These are phyloP conservation scores for Heliconius hermathena DNA, from an alignment of 1,140 invertebrate species.

Conservation along the genomic window DNA sequence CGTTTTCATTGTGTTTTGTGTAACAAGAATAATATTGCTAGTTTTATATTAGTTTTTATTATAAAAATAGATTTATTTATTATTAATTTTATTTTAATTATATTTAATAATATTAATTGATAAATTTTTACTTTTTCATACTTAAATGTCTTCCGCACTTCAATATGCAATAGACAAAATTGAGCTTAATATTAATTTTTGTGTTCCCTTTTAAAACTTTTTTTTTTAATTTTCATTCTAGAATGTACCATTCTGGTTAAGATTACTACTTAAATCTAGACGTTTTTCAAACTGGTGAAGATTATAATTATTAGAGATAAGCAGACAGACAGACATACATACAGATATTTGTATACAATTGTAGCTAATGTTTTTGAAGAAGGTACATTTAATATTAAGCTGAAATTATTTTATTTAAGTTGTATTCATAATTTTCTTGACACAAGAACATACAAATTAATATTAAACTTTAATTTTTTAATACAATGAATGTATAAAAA, in stretches of 20 bases:
- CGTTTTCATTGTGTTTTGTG: neutral
- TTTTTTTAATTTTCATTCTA: neutral
- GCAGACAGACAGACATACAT: too few relatives aligned
- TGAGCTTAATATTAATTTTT: neutral
- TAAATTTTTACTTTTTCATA: slow-evolving; percentile 16
- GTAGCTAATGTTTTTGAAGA: too few relatives aligned
- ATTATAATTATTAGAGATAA: too few relatives aligned
- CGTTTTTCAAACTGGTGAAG: too few relatives aligned
- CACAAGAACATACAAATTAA: neutral
- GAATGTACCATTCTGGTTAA: neutral
- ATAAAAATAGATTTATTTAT: slow-evolving; percentile 30
- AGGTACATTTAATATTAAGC: too few relatives aligned
- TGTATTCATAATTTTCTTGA: too few relatives aligned
- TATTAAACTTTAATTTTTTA: neutral
- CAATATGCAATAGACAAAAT: neutral
- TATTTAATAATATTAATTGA: slow-evolving; percentile 25
- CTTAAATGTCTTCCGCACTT: slow-evolving; percentile 27
- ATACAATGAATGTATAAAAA: neutral
- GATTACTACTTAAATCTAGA: neutral
- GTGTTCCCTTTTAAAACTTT: neutral
- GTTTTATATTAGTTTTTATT: slow-evolving; percentile 14
- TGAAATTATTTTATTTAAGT: too few relatives aligned
- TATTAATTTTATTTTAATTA: slow-evolving; percentile 20
- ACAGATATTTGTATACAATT: too few relatives aligned
- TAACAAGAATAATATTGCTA: neutral